Percentiles rank a stretch among this genome's conserved stretches.
Conservation (phyloP, 1,140 invertebrate genomes). For the Euwallacea fornicatus region DNA sequence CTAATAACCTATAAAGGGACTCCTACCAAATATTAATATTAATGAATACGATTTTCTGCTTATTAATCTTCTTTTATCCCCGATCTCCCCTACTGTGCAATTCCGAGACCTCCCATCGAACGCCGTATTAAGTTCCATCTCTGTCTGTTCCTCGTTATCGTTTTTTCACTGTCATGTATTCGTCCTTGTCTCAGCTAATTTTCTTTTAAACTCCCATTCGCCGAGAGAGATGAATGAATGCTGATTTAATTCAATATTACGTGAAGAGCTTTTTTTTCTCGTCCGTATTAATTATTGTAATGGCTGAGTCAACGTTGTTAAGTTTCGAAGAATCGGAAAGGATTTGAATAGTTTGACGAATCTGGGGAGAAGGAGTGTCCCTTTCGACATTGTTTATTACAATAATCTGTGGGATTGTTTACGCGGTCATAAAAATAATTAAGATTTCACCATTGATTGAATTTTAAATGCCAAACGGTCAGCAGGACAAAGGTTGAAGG, state of each 20-base stretch:
- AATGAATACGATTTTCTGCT: conserved; percentile 38
- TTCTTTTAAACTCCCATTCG: conserved; percentile 29
- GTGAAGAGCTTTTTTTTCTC: conserved; percentile 24
- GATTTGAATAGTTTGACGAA: background rate
- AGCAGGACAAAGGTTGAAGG: too few relatives aligned
- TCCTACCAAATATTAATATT: conserved; percentile 34
- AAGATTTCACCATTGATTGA: background rate
- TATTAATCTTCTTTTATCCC: conserved; percentile 37
- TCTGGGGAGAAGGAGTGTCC: background rate
- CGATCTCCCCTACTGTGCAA: conserved; percentile 35
- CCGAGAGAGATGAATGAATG: conserved; percentile 29
- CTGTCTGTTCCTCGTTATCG: conserved; percentile 28
- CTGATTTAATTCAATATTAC: conserved; percentile 35
- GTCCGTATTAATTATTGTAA: conserved; percentile 21
- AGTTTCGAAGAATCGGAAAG: background rate
- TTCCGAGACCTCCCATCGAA: conserved; percentile 33
- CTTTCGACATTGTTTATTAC: background rate
- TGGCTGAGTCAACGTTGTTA: conserved; percentile 11
- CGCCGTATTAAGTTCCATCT: conserved; percentile 23
- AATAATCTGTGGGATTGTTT: background rate
- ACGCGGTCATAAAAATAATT: background rate
- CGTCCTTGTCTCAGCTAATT: conserved; percentile 34
- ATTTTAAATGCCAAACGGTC: conserved; percentile 2
- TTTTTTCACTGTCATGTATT: conserved; percentile 28
- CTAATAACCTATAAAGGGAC: conserved; percentile 30